Evolutionary conservation across 2,113 vertebrate genomes (phyloP), one percentile per base, ranked within the genome.

Genomic region (Echinops telfairi): DNA sequence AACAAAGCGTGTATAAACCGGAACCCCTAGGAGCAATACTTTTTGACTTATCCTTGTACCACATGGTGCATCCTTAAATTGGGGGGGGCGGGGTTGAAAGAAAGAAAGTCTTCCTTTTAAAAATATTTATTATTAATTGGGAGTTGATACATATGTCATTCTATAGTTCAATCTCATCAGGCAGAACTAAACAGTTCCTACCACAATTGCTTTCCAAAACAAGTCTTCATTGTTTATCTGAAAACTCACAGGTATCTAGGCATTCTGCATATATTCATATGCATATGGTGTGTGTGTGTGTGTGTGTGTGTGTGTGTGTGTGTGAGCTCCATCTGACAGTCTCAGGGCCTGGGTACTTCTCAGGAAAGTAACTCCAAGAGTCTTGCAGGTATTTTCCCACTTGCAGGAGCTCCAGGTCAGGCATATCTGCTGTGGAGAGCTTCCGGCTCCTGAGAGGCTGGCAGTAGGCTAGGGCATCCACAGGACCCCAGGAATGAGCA

Each of bases 401-500:
- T 29, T 2, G 6, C 36, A 33, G 25, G 31, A 12, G 7, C 4
- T n/a, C 12, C 15, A 38, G 9, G 27, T 43, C 29, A 8, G 33
- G 62, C 62, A 11, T 1, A 36, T 83, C 22, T 36, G 58, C 27
- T 43, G 47, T 10, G 33, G 10, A n/a, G 6, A 27, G 57, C 36
- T 36, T 15, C 36, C 62, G 38, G 57, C 19, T 12, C 1, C 40
- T 0, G 64, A 64, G 12, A 53, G 73, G 29, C 17, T 79, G 36
- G 15, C 47, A 14, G 47, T 53, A 10, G 10, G 10, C 29, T 36
- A 31, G 78, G 17, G n/a, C 38, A 43, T 31, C 27, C 11, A 22
- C 0, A 11, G 15, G 2, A 62, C 27, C 11, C 22, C 0, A 12
- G 15, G 2, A 62, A 31, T 1, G 22, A 43, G 9, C 75, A 29